Conservation (phyloP, 2,797 vertebrate species). For the Malacoraja senta region DNA sequence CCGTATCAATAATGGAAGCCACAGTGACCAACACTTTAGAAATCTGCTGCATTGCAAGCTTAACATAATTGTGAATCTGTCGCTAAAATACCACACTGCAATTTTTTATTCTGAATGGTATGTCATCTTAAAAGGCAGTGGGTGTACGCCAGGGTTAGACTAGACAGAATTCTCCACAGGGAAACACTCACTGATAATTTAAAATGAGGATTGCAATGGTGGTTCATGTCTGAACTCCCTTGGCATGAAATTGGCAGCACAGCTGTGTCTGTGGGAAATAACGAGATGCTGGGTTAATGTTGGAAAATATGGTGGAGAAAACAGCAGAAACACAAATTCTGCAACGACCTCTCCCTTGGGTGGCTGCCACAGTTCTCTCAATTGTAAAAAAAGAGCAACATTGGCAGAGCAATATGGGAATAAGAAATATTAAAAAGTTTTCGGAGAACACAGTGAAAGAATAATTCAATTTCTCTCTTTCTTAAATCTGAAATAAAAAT, state of each 20-base stretch:
- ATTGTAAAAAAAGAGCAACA: not conserved
- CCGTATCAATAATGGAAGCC: not conserved
- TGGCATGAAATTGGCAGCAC: not conserved
- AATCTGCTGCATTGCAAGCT: conserved; percentile 1
- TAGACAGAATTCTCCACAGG: not conserved
- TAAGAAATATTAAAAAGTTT: not conserved
- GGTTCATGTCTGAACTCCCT: not conserved
- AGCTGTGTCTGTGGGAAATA: not conserved
- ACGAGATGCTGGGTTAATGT: not conserved
- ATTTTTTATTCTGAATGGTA: not conserved
- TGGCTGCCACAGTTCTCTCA: not conserved
- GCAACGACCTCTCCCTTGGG: not conserved
- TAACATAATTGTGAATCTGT: not conserved
- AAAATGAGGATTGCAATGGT: not conserved
- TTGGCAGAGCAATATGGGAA: not conserved
- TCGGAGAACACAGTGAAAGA: not conserved
- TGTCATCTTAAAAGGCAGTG: conserved; percentile 5
- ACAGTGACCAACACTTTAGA: not conserved
- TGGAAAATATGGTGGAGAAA: not conserved
- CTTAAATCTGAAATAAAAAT: not conserved
- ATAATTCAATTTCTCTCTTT: not conserved
- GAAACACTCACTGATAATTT: not conserved
- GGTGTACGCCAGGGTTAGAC: not conserved
- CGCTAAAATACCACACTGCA: not conserved
- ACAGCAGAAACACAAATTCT: not conserved